Conservation (phyloP, 2,113 vertebrate species). For the Stictonetta naevosa region DNA sequence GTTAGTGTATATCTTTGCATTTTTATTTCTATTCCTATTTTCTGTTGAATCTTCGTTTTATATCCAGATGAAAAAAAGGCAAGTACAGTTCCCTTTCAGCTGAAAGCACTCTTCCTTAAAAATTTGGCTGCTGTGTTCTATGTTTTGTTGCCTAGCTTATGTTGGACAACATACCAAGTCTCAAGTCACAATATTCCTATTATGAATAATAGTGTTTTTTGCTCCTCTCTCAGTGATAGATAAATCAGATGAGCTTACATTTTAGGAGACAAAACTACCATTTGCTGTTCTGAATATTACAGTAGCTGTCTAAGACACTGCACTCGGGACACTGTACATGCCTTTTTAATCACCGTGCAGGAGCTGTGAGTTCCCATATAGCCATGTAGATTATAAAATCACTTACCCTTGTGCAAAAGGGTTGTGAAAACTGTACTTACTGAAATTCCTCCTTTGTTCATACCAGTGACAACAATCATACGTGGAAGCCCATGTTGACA, state of each 20-base stretch:
- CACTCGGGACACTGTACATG: neutral
- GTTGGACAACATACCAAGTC: constrained; percentile 28
- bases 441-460: neutral
- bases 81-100: constrained; percentile 48
- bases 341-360: neutral
- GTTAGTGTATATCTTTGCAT: constrained; percentile 8
- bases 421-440: neutral
- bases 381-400: neutral
- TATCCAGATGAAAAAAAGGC: constrained; percentile 19
- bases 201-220: neutral
- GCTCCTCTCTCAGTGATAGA: neutral
- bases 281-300: constrained; percentile 6
- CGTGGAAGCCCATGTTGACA: neutral
- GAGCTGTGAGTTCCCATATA: neutral
- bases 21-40: constrained; percentile 47
- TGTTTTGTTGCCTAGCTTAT: constrained; percentile 64
- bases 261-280: neutral
- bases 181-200: constrained; percentile 30
- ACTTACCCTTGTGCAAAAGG: neutral
- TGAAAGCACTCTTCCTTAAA: constrained; percentile 36
- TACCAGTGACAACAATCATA: neutral
- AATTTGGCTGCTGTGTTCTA: constrained; percentile 48
- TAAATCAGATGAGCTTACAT: constrained; percentile 35
- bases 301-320: neutral
- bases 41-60: constrained; percentile 19